phyloP scores from a whole-genome alignment of 37 sponge, comb jelly and placozoan species.

The Diacarnus erythraeanus region DNA sequence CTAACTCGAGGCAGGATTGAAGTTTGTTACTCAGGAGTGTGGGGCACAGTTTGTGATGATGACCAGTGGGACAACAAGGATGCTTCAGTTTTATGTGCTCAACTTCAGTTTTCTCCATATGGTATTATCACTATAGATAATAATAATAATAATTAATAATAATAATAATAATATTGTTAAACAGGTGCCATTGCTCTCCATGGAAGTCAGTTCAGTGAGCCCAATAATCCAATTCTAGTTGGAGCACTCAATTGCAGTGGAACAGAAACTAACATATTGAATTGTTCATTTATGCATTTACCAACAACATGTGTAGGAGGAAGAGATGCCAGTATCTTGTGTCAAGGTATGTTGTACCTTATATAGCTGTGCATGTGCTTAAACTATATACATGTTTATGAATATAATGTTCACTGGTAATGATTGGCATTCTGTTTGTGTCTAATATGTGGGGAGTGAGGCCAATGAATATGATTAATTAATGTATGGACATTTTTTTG shows the following conservation, averaged over 20 bases:
- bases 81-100: conserved; percentile 1
- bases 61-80: conserved; percentile 7
- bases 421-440: too few relatives aligned
- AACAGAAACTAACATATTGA: not conserved
- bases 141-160: not conserved
- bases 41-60: conserved; percentile 1
- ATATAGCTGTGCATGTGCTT: not conserved
- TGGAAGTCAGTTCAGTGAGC: not conserved
- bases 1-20: not conserved
- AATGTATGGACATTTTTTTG: not conserved
- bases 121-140: not conserved
- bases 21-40: conserved; percentile 4
- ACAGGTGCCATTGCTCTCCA: not conserved
- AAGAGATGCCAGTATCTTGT: not conserved
- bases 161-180: not conserved
- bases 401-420: too few relatives aligned
- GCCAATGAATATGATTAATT: too few relatives aligned
- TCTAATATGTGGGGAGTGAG: too few relatives aligned
- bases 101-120: conserved; percentile 6
- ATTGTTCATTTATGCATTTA: not conserved
- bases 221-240: not conserved
- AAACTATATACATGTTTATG: too few relatives aligned
- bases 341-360: not conserved
- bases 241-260: not conserved
- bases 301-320: not conserved